phyloP scores from a whole-genome alignment of 2,797 vertebrate species.

The Yasuhikotakia modesta region DNA sequence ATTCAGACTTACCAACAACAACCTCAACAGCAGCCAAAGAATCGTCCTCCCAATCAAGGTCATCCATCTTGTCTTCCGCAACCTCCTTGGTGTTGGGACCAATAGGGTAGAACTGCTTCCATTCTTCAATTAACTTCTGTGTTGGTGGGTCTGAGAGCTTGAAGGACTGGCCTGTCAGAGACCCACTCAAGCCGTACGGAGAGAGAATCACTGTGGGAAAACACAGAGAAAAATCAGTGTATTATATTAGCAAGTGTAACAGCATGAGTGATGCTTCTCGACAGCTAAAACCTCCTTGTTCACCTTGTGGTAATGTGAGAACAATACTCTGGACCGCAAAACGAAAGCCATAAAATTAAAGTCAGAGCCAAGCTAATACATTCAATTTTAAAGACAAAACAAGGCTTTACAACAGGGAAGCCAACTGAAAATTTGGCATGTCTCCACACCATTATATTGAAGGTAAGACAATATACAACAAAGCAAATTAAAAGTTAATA shows the following conservation, averaged over 20 bases:
- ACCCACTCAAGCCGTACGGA: constrained; percentile 95
- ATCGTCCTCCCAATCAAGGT: constrained; percentile 98
- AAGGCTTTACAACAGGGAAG: constrained; percentile 1
- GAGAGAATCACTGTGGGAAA: constrained; percentile 88
- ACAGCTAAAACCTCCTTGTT: neutral
- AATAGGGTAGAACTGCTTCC: constrained; percentile 99
- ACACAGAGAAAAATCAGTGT: neutral
- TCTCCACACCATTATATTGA: neutral
- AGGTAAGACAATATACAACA: neutral
- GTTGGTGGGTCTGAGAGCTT: constrained; percentile 97
- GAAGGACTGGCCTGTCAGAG: constrained; percentile 96
- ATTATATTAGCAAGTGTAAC: constrained; percentile 11
- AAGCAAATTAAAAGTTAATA: neutral
- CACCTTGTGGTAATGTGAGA: constrained; percentile 18
- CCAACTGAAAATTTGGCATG: neutral
- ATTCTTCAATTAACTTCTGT: constrained; percentile 96
- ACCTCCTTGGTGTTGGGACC: constrained; percentile 86
- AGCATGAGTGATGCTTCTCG: constrained; percentile 3
- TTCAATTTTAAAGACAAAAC: neutral
- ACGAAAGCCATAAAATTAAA: constrained; percentile 12
- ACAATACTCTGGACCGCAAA: constrained; percentile 19
- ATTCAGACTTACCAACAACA: constrained; percentile 84
- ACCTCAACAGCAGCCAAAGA: constrained; percentile 97
- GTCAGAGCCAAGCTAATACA: neutral
- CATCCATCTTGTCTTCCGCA: constrained; percentile 89